phyloP scores from a whole-genome alignment of 1,140 invertebrate species.

The Zaprionus inermis region DNA sequence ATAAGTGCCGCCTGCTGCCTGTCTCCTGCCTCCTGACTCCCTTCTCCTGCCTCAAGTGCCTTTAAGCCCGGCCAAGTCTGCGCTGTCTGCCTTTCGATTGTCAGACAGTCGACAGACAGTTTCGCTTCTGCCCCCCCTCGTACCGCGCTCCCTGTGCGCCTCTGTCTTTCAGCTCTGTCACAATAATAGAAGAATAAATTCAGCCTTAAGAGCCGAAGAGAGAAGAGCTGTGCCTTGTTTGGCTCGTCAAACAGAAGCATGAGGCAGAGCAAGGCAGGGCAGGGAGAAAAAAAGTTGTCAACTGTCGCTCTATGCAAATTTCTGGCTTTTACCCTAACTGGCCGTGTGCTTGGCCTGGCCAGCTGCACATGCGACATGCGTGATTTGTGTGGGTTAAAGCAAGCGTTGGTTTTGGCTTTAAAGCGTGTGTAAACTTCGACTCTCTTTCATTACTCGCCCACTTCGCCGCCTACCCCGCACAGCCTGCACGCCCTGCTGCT shows the following conservation, averaged over 20 bases:
- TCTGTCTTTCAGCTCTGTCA: conserved; percentile 46
- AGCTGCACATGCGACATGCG: not conserved
- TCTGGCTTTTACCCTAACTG: conserved; percentile 9
- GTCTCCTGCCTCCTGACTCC: not conserved
- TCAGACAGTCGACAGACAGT: conserved; percentile 29
- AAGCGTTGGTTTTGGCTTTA: too few relatives aligned
- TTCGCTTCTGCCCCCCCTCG: not conserved
- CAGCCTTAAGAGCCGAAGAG: not conserved
- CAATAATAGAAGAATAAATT: conserved; percentile 58
- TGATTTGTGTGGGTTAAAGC: too few relatives aligned
- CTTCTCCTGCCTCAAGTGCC: conserved; percentile 51
- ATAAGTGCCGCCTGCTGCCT: conserved; percentile 38
- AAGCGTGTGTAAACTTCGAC: not conserved
- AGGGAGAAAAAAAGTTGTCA: conserved; percentile 74
- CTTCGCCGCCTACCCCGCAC: too few relatives aligned
- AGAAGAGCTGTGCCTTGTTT: not conserved
- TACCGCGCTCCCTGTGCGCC: not conserved
- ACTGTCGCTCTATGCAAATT: conserved; percentile 72
- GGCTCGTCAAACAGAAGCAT: too few relatives aligned
- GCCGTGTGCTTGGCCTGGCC: not conserved
- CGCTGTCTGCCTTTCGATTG: conserved; percentile 43
- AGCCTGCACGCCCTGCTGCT: not conserved
- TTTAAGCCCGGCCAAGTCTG: conserved; percentile 26
- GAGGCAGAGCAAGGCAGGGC: too few relatives aligned
- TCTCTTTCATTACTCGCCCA: conserved; percentile 35